Conservation (phyloP, 2,113 vertebrate genomes). For the Naja naja region DNA sequence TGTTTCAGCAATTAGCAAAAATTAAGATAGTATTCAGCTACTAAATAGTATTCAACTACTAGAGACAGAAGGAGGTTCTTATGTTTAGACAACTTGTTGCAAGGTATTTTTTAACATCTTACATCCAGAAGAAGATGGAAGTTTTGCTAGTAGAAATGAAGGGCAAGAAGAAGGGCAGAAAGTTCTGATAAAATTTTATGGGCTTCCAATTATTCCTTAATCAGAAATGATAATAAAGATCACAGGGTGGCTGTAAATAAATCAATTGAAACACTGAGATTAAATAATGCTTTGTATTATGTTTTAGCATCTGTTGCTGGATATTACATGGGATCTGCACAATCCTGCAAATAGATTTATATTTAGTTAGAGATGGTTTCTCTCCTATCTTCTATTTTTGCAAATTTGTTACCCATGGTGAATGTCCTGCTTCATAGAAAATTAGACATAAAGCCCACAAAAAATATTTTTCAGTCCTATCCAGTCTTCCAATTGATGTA, state of each 20-base stretch:
- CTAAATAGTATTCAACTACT: not conserved
- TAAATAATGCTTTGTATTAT: not conserved
- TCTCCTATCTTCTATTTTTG: not conserved
- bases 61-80: not conserved
- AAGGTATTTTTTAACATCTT: not conserved
- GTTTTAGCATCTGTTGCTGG: not conserved
- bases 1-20: not conserved
- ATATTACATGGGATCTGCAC: not conserved
- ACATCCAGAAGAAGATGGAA: not conserved
- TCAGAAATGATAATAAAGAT: not conserved
- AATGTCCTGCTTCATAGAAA: not conserved
- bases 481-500: not conserved
- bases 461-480: not conserved
- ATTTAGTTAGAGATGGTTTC: not conserved
- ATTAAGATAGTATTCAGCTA: not conserved
- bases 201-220: not conserved
- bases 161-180: not conserved
- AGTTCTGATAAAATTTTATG: too few species aligned
- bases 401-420: slow-evolving; percentile 18
- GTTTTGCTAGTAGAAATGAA: not conserved
- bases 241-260: not conserved
- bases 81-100: too few species aligned
- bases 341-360: not conserved
- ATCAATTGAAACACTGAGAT: not conserved
- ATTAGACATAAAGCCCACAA: not conserved